Conservation (phyloP, 2,888 invertebrate genomes). For the Nomada fabriciana region DNA sequence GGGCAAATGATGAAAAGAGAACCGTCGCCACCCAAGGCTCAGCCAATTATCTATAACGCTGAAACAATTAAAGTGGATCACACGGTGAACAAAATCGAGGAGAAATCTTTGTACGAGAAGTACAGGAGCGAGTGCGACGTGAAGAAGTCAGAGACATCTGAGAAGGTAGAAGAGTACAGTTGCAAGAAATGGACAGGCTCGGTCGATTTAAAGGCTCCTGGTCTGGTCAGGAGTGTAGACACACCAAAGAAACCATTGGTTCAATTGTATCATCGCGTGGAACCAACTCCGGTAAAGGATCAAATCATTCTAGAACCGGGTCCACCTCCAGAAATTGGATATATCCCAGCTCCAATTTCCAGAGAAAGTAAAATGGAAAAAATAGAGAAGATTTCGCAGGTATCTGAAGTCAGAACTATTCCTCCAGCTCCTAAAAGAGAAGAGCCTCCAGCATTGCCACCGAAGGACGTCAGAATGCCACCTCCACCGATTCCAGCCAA, state of each 20-base stretch:
- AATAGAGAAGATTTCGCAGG: conserved; percentile 86
- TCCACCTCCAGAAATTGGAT: conserved; percentile 89
- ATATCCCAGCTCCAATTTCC: conserved; percentile 85
- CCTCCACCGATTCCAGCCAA: conserved; percentile 84
- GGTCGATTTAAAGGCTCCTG: conserved; percentile 85
- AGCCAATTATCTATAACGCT: conserved; percentile 84
- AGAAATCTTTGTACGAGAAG: conserved; percentile 82
- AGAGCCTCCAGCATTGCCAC: conserved; percentile 84
- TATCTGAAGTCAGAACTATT: conserved; percentile 86
- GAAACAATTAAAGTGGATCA: conserved; percentile 83
- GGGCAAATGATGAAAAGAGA: conserved; percentile 67
- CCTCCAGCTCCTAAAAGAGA: conserved; percentile 82
- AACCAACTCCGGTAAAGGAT: conserved; percentile 37
- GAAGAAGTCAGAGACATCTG: conserved; percentile 75
- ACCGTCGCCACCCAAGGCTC: conserved; percentile 70
- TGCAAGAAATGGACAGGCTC: conserved; percentile 85
- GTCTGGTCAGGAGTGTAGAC: conserved; percentile 84
- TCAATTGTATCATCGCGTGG: conserved; percentile 9
- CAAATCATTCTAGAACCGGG: conserved; percentile 86
- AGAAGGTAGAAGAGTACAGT: conserved; percentile 84
- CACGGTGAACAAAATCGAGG: conserved; percentile 80
- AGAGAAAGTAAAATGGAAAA: conserved; percentile 85
- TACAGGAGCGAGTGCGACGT: conserved; percentile 77
- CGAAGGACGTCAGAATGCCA: conserved; percentile 78
- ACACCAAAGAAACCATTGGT: conserved; percentile 48